phyloP scores from a whole-genome alignment of 2,113 vertebrate species.

The Sylvietta virens region DNA sequence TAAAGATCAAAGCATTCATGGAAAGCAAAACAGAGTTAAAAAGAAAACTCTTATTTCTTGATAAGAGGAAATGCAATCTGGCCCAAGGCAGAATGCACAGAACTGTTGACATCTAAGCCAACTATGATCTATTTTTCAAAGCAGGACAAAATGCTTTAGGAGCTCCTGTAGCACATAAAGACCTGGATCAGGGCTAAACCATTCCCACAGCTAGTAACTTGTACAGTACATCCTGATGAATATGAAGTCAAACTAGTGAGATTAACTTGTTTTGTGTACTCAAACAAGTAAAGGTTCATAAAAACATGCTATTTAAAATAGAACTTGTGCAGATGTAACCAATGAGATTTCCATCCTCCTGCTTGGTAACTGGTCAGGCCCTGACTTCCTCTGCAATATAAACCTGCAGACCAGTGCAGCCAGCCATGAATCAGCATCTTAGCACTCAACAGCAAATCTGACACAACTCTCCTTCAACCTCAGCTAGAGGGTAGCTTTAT shows the following conservation, averaged over 20 bases:
- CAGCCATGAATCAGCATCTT: neutral
- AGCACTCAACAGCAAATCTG: neutral
- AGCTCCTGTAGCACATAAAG: neutral
- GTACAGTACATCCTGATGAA: neutral
- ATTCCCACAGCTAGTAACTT: neutral
- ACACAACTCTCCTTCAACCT: neutral
- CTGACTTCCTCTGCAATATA: neutral
- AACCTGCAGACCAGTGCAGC: neutral
- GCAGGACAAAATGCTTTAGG: constrained; percentile 16
- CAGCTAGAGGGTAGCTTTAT: neutral
- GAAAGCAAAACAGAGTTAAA: constrained; percentile 32
- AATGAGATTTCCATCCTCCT: neutral
- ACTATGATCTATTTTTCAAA: constrained; percentile 16
- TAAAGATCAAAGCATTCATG: constrained; percentile 31
- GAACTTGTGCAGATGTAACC: neutral
- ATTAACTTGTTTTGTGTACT: neutral
- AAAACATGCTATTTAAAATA: neutral
- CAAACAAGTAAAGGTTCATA: neutral
- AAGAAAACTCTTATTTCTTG: constrained; percentile 22
- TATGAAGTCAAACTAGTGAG: neutral
- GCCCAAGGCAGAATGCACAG: constrained; percentile 16
- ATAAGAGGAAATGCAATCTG: constrained; percentile 40
- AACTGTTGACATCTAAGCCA: constrained; percentile 16
- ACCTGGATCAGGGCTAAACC: neutral
- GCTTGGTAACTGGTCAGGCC: neutral